phyloP scores from a whole-genome alignment of 2,888 invertebrate species.

The Pterostichus madidus region DNA sequence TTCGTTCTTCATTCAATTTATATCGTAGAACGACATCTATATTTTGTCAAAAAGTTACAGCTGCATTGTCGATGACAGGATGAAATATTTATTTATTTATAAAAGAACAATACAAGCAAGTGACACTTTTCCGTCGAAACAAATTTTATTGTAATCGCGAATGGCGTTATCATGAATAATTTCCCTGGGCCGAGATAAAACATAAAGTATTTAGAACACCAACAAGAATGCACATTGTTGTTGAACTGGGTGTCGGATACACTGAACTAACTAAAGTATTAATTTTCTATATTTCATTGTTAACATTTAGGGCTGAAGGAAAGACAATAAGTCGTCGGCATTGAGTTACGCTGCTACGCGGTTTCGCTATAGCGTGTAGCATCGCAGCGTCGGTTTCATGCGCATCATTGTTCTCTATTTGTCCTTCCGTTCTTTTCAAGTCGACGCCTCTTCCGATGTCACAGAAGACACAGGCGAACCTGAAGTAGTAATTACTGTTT shows the following conservation, averaged over 20 bases:
- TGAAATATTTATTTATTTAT: conserved; percentile 6
- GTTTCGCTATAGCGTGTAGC: background rate
- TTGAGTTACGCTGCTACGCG: background rate
- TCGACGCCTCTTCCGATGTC: conserved; percentile 54
- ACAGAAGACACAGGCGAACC: conserved; percentile 48
- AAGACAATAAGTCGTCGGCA: conserved; percentile 17
- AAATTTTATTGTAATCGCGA: conserved; percentile 22
- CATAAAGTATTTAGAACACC: conserved; percentile 19
- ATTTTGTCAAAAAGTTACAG: background rate
- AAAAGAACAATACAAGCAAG: background rate
- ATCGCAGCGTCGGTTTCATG: conserved; percentile 28
- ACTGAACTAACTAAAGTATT: conserved; percentile 17
- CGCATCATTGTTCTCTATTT: conserved; percentile 60
- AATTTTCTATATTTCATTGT: conserved; percentile 42
- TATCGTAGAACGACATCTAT: background rate
- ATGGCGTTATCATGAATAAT: background rate
- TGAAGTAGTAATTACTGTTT: conserved; percentile 58
- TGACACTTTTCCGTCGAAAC: background rate
- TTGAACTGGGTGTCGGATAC: background rate
- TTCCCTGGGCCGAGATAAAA: background rate
- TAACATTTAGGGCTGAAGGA: conserved; percentile 14
- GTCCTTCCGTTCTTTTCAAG: conserved; percentile 54
- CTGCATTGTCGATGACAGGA: background rate
- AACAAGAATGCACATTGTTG: conserved; percentile 29
- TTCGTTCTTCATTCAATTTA: too few species aligned